Conservation (phyloP, 2,888 invertebrate genomes). For the Hypena proboscidalis region DNA sequence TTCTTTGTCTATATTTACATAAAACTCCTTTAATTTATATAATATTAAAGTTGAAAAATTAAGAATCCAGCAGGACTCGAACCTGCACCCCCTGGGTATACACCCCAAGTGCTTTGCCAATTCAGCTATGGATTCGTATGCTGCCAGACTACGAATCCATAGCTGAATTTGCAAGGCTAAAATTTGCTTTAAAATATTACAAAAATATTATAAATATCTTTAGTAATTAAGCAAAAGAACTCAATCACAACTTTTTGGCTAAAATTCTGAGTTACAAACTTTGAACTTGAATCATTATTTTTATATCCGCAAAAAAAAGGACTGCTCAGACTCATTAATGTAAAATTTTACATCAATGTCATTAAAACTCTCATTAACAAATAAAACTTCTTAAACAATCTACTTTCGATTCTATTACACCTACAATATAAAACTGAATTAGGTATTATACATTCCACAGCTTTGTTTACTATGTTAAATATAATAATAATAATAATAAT, state of each 20-base stretch:
- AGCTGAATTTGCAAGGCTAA: too few species aligned
- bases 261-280: conserved; percentile 5
- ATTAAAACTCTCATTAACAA: conserved; percentile 15
- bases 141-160: too few species aligned
- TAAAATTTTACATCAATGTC: conserved; percentile 9
- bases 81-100: too few species aligned
- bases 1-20: too few species aligned
- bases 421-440: conserved; percentile 1
- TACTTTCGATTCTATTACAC: conserved; percentile 3
- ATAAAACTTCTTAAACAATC: conserved; percentile 9
- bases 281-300: conserved; percentile 12
- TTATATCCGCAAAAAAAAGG: conserved; percentile 7
- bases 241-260: conserved; percentile 6
- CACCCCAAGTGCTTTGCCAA: too few species aligned
- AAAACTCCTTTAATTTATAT: not conserved
- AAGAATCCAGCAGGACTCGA: too few species aligned
- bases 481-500: too few species aligned
- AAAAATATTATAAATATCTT: not conserved
- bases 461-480: too few species aligned
- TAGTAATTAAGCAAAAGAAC: not conserved
- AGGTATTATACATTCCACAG: not conserved
- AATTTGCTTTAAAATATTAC: too few species aligned
- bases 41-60: too few species aligned
- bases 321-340: not conserved
- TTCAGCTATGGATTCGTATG: too few species aligned